Conservation (phyloP, 2,888 invertebrate species). For the Cosmopolites sordidus region DNA sequence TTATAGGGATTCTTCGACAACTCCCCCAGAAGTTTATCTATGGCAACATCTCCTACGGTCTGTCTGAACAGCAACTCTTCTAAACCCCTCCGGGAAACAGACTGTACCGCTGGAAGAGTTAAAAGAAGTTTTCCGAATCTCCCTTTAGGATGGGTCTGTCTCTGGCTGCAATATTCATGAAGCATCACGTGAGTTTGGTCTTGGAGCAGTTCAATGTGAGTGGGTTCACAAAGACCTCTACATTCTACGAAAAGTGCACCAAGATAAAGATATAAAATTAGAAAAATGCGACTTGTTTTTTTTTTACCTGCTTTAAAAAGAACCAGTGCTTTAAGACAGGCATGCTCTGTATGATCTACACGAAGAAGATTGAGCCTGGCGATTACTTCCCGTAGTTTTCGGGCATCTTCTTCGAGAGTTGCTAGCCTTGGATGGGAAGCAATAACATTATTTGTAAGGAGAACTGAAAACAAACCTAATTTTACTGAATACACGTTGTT, state of each 20-base stretch:
- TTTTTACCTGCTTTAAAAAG: constrained; percentile 77
- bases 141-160: constrained; percentile 46
- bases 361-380: constrained; percentile 61
- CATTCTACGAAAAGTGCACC: constrained; percentile 49
- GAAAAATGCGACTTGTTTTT: background rate
- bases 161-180: constrained; percentile 62
- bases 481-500: constrained; percentile 2
- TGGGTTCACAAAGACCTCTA: constrained; percentile 57
- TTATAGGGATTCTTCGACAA: constrained; percentile 50
- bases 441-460: constrained; percentile 46
- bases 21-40: constrained; percentile 65
- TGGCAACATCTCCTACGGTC: constrained; percentile 69
- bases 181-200: constrained; percentile 77
- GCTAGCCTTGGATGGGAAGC: constrained; percentile 53
- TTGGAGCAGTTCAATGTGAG: constrained; percentile 65
- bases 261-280: background rate
- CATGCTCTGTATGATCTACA: constrained; percentile 78
- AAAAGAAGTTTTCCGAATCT: constrained; percentile 72
- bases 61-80: constrained; percentile 74
- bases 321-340: constrained; percentile 77
- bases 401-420: constrained; percentile 54
- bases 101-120: constrained; percentile 61
- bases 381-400: constrained; percentile 61
- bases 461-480: constrained; percentile 29
- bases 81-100: constrained; percentile 45